Conservation (phyloP, 2,797 vertebrate genomes). For the Leptoclinus maculatus region DNA sequence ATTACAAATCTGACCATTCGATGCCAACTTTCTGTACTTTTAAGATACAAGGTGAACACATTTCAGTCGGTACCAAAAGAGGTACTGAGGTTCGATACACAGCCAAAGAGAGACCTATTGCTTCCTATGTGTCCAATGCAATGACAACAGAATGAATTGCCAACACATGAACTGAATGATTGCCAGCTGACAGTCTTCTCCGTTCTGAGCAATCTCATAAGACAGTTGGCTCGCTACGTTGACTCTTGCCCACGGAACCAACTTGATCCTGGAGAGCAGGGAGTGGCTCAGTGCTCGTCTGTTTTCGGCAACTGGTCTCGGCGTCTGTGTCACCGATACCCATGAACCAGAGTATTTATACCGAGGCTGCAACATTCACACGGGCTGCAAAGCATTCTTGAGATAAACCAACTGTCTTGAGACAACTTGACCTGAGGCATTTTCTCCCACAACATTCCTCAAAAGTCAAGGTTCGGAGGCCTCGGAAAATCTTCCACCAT, state of each 20-base stretch:
- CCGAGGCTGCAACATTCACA: constrained; percentile 16
- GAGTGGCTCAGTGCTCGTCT: constrained; percentile 52
- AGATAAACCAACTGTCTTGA: constrained; percentile 38
- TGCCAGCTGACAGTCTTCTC: constrained; percentile 4
- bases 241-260: constrained; percentile 26
- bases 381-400: constrained; percentile 45
- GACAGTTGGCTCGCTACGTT: constrained; percentile 42
- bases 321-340: constrained; percentile 63
- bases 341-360: constrained; percentile 70
- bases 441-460: background rate
- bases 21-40: background rate
- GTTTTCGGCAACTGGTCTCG: constrained; percentile 60
- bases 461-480: constrained; percentile 33
- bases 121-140: background rate
- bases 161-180: background rate
- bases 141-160: background rate
- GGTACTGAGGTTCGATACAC: accelerated
- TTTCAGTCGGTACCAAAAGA: background rate
- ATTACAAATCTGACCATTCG: background rate
- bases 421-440: background rate
- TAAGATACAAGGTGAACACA: background rate
- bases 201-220: constrained; percentile 10
- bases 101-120: background rate
- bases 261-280: constrained; percentile 49
- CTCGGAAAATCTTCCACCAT: constrained; percentile 27